Evolutionary conservation across 2,888 invertebrate species (phyloP).

Genomic region (Dryobotodes eremita): DNA sequence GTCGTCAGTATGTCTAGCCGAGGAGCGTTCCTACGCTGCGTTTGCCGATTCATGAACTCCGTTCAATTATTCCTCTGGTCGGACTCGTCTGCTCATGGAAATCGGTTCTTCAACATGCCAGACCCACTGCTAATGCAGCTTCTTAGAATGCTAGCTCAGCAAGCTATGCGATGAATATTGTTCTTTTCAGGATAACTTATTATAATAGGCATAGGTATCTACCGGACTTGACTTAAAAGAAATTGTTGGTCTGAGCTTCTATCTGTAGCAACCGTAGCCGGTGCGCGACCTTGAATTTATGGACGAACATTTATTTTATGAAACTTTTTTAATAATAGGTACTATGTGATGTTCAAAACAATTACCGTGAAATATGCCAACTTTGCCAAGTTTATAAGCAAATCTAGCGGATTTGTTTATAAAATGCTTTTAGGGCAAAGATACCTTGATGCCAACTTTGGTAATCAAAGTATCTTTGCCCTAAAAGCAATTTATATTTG

Average conservation of each 20-base stretch:
- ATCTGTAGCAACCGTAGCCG: too few species aligned
- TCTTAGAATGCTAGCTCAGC: neutral
- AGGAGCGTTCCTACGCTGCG: neutral
- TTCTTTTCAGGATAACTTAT: neutral
- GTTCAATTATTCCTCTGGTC: neutral
- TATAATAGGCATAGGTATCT: neutral
- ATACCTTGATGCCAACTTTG: too few species aligned
- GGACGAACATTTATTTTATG: neutral
- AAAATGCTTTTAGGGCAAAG: too few species aligned
- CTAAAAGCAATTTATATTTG: too few species aligned
- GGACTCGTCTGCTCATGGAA: neutral
- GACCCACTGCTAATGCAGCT: neutral
- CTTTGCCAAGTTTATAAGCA: too few species aligned
- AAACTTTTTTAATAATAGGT: neutral
- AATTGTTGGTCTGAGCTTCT: neutral
- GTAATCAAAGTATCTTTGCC: too few species aligned
- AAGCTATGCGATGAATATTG: neutral
- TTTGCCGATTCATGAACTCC: neutral
- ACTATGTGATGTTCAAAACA: too few species aligned
- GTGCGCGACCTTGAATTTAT: neutral
- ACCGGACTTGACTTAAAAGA: neutral
- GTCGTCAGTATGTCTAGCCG: conserved; percentile 11
- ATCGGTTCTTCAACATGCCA: neutral
- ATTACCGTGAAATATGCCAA: too few species aligned
- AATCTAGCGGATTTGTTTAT: too few species aligned